A percentile compares a stretch with the other conserved stretches of the same genome.
These are phyloP conservation scores for Thyatira batis DNA, from an alignment of 2,888 invertebrate species.

Conservation along the genomic window DNA sequence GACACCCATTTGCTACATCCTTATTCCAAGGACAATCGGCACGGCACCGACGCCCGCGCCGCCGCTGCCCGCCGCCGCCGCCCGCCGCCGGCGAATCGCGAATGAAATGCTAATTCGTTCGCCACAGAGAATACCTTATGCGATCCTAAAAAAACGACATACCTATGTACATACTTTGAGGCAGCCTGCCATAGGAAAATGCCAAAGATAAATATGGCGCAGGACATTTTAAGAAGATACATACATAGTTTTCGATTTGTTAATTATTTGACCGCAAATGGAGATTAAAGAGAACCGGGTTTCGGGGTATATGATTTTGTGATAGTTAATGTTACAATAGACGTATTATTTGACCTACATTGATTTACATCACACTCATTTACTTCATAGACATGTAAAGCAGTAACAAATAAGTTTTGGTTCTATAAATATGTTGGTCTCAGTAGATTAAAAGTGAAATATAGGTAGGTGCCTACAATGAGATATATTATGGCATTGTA, in stretches of 20 bases:
- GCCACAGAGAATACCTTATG: conserved; percentile 74
- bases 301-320: conserved; percentile 16
- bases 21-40: conserved; percentile 74
- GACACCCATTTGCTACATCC: conserved; percentile 68
- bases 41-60: conserved; percentile 41
- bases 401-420: too few species aligned
- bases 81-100: conserved; percentile 53
- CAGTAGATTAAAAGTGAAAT: too few species aligned
- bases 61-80: conserved; percentile 31
- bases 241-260: conserved; percentile 42
- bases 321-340: neutral
- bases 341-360: neutral
- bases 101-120: conserved; percentile 74
- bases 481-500: too few species aligned
- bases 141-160: conserved; percentile 58
- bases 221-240: conserved; percentile 31
- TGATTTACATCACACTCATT: too few species aligned
- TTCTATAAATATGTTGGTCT: too few species aligned
- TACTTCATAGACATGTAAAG: too few species aligned
- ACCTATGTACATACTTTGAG: conserved; percentile 34
- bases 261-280: conserved; percentile 45
- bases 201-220: conserved; percentile 47
- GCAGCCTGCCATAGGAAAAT: conserved; percentile 52
- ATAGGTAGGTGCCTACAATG: too few species aligned
- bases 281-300: conserved; percentile 29